A percentile compares a stretch with the other conserved stretches of the same genome.
Conservation (phyloP, 2,797 vertebrate genomes). For the Ctenopoma multispine region DNA sequence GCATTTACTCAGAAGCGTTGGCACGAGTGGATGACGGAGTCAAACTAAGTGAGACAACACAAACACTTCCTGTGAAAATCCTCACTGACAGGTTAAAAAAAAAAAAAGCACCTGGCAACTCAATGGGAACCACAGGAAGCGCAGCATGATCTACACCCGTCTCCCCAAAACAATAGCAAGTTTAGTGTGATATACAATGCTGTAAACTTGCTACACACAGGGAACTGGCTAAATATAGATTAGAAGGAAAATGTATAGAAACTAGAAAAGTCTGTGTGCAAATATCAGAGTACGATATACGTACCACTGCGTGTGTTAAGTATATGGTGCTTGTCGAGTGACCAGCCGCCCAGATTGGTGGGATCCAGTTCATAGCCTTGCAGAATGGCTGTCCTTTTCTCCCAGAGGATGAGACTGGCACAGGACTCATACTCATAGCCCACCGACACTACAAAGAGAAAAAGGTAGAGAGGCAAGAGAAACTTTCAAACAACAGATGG, state of each 20-base stretch:
- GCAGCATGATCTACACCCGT: conserved; percentile 6
- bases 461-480: conserved; percentile 17
- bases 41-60: conserved; percentile 48
- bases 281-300: conserved; percentile 46
- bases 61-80: conserved; percentile 55
- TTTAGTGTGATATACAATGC: conserved; percentile 35
- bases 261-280: not conserved
- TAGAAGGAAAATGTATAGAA: not conserved
- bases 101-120: conserved; percentile 39
- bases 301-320: conserved; percentile 96
- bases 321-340: conserved; percentile 96
- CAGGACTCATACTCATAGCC: conserved; percentile 99
- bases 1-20: conserved; percentile 15
- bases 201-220: conserved; percentile 25
- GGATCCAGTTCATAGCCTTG: conserved; percentile 98
- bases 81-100: conserved; percentile 46
- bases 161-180: conserved; percentile 49
- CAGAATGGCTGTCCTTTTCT: conserved; percentile 94
- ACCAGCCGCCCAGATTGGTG: conserved; percentile 96
- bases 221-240: conserved; percentile 43
- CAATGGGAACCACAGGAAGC: conserved; percentile 43
- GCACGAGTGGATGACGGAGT: conserved; percentile 21
- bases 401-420: conserved; percentile 96
- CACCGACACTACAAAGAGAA: conserved; percentile 89
- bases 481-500: conserved; percentile 2